Percentiles rank a stretch among this genome's conserved stretches.
Conservation (phyloP, 2,888 invertebrate genomes). For the Drosophila putrida region DNA sequence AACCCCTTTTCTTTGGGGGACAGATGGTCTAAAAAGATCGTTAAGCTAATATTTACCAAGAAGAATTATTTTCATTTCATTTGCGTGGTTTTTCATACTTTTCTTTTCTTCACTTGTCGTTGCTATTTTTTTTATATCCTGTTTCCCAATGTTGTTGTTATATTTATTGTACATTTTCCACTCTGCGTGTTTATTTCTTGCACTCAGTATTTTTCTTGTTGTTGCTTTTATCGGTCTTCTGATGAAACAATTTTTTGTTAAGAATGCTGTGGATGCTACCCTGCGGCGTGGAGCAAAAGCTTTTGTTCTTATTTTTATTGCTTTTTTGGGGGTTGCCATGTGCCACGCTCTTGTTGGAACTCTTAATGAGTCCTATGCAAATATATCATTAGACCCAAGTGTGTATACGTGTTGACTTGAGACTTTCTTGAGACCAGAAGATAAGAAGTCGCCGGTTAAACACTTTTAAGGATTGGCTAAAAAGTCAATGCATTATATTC, state of each 20-base stretch:
- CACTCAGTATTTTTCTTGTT: conserved; percentile 43
- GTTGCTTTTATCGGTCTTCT: conserved; percentile 1
- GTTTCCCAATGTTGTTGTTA: conserved; percentile 38
- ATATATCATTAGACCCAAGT: conserved; percentile 76
- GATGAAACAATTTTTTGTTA: conserved; percentile 6
- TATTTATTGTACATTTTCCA: conserved; percentile 73
- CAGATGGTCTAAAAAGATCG: conserved; percentile 55
- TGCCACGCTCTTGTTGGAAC: conserved; percentile 16
- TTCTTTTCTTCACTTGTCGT: conserved; percentile 6
- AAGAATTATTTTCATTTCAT: conserved; percentile 68
- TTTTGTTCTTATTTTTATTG: conserved; percentile 17
- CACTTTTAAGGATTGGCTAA: conserved; percentile 30
- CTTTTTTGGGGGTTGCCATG: conserved; percentile 46
- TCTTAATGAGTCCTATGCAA: conserved; percentile 79
- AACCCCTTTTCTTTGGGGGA: conserved; percentile 20
- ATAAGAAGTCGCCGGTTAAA: conserved; percentile 56
- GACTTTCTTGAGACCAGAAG: conserved; percentile 46
- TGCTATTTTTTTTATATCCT: conserved; percentile 6
- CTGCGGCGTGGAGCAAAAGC: neutral
- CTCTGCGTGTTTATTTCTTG: conserved; percentile 65
- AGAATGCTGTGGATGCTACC: neutral
- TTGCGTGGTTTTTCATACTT: conserved; percentile 36
- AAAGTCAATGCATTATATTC: conserved; percentile 54
- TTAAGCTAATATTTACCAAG: conserved; percentile 67
- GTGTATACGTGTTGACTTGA: conserved; percentile 67